Base-by-base conservation (phyloP, 2,113 vertebrate genomes). In the Smithornis capensis region DNA sequence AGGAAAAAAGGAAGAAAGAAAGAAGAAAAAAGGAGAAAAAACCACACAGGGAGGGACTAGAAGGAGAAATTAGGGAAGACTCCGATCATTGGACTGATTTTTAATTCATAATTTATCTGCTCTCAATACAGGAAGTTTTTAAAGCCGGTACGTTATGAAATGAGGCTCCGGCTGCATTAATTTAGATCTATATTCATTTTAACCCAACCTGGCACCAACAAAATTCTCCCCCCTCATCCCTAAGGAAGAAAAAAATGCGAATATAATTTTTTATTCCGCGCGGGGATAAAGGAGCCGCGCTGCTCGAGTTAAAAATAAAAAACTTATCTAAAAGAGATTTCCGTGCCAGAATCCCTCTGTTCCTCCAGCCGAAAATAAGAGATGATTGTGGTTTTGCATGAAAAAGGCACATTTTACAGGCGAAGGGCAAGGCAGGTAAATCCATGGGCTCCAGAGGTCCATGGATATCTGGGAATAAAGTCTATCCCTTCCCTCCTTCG, bases 11-110 rank as follows among this genome's bases (percentile, higher is more conserved):
- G 1, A 3, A 21, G 13, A 16, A 8, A 27, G 9, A 10, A 9
- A 13, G 11, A 9, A 12, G 13, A 6, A 19, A 7, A 12, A 1
- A 14, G 5, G 2, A 14, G 6, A 5, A 2, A 22, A 5, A 24
- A 17, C 23, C 29, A 17, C 40, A 17, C 42, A 1, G 1, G 2
- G 19, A 67, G 42, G 33, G 18, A 57, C 5, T 19, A 38, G 21
- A 28, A 42, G 55, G 45, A 73, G 23, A 55, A 40, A 53, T 78
- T 53, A 28, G 25, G 7, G 12, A 19, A 25, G 16, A 49, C 24
- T 59, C 49, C 28, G 1, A 28, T 60, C 64, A 40, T 19, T 29
- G 47, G 38, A 45, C 8, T 7, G 8, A 18, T 57, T 90, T 88
- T 75, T 38, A 76, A 70, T 81, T 77, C 35, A 8, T 38, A 31